phyloP scores from a whole-genome alignment of 2,888 invertebrate genomes.

The Agonopterix arenella region DNA sequence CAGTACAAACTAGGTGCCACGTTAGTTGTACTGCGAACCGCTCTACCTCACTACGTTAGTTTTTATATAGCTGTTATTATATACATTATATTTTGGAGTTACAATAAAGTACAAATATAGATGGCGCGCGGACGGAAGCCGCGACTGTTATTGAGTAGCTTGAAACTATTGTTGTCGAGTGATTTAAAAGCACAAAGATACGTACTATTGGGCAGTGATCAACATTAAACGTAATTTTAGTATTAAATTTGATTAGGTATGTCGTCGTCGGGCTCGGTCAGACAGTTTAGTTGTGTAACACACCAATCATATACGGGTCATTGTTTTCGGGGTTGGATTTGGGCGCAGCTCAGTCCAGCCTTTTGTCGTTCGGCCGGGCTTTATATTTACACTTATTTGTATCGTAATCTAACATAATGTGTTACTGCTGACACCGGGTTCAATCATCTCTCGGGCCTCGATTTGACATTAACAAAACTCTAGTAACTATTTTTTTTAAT shows the following conservation, averaged over 20 bases:
- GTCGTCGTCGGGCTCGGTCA: conserved; percentile 57
- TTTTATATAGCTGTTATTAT: conserved; percentile 72
- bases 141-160: conserved; percentile 51
- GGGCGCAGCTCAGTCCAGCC: conserved; percentile 50
- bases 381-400: conserved; percentile 53
- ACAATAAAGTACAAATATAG: conserved; percentile 63
- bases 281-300: conserved; percentile 60
- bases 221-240: conserved; percentile 75
- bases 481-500: no score
- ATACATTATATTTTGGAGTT: conserved; percentile 73
- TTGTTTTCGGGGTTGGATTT: conserved; percentile 47
- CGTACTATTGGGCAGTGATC: conserved; percentile 77
- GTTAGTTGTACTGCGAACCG: conserved; percentile 48
- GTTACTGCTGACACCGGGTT: conserved; percentile 41
- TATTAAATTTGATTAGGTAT: conserved; percentile 70
- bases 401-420: conserved; percentile 56
- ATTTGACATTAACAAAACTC: no score
- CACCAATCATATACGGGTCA: conserved; percentile 64
- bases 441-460: conserved; percentile 24
- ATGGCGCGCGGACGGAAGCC: conserved; percentile 57
- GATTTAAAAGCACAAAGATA: conserved; percentile 73
- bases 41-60: conserved; percentile 69
- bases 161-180: conserved; percentile 65
- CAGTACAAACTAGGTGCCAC: conserved; percentile 32
- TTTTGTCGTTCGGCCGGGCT: conserved; percentile 39